Evolutionary conservation across 64 coral and sea anemone genomes (phyloP), one percentile per base, ranked within the genome.

Genomic region (Orbicella faveolata): DNA sequence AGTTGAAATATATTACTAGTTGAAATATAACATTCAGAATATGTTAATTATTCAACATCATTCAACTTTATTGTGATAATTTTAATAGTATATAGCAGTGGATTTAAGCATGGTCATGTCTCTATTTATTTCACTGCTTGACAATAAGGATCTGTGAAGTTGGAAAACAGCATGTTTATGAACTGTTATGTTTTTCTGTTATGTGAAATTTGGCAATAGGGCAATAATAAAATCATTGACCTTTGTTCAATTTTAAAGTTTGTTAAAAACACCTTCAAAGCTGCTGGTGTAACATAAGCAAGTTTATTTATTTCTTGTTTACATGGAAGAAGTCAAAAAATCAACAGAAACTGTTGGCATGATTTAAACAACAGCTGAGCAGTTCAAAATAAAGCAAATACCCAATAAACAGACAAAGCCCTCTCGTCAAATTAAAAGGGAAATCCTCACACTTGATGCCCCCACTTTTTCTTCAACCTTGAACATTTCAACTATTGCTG

Each of bases 321-420:
- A 30, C 36, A 85, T 70, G 23, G 23, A 14, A 17, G 8, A 70
- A 83, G 61, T 72, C 82, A 70, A 70, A 37, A 30, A 70, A 44
- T 17, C 41, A 72, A 85, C 64, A 70, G 61, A 67, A 19, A 85
- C 0, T 23, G 36, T 30, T 85, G 82, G 37, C n/a, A 73, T 36
- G 48, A 59, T 59, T 78, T 78, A 78, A 83, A 83, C 15, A 73
- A 53, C 82, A 85, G 82, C 82, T 85, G 82, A 85, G 26, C 39
- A 52, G 63, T 72, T 72, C 20, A 85, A 72, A 48, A 14, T 16
- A 23, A 59, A 79, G 52, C 11, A 79, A 79, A 79, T 9, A 65
- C 36, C 63, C 13, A 44, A 81, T 63, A 63, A 62, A 81, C 20
- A 79, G 76, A 53, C 6, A 83, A 70, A 83, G 80, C 19, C 52